phyloP scores from a whole-genome alignment of 2,113 vertebrate genomes.

The Rhinoderma darwinii region DNA sequence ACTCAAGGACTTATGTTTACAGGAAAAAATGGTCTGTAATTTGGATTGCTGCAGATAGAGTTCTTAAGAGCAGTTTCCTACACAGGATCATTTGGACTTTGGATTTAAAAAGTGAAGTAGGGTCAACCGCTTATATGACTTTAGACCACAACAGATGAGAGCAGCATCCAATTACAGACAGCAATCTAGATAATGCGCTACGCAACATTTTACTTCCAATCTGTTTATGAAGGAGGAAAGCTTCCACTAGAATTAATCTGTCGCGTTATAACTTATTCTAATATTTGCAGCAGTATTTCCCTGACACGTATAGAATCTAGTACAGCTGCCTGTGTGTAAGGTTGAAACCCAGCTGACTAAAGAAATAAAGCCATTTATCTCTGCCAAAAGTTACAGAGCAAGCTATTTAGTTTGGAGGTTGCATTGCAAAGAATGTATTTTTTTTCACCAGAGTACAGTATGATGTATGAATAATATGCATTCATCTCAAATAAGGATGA shows the following conservation, averaged over 20 bases:
- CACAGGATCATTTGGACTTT: not conserved
- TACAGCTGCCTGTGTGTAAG: slow-evolving; percentile 1
- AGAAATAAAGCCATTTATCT: slow-evolving; percentile 32
- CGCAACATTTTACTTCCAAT: slow-evolving; percentile 11
- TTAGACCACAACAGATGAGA: not conserved
- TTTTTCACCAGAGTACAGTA: not conserved
- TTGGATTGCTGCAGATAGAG: not conserved
- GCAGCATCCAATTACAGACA: not conserved
- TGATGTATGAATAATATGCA: slow-evolving; percentile 21
- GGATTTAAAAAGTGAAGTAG: not conserved
- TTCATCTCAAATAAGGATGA: slow-evolving; percentile 1
- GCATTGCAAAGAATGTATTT: slow-evolving; percentile 26
- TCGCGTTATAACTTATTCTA: not conserved
- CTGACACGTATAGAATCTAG: not conserved
- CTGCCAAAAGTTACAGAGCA: slow-evolving; percentile 31
- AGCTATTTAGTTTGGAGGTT: slow-evolving; percentile 25
- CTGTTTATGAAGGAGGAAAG: not conserved
- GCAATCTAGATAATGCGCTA: slow-evolving; percentile 14
- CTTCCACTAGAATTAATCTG: not conserved
- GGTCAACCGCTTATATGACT: not conserved
- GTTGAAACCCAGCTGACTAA: not conserved
- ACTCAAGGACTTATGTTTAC: not conserved
- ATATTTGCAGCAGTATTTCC: slow-evolving; percentile 10
- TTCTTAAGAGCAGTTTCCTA: not conserved
- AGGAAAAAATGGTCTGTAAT: not conserved